Conservation (phyloP, 2,797 vertebrate species). For the Coilia nasus region DNA sequence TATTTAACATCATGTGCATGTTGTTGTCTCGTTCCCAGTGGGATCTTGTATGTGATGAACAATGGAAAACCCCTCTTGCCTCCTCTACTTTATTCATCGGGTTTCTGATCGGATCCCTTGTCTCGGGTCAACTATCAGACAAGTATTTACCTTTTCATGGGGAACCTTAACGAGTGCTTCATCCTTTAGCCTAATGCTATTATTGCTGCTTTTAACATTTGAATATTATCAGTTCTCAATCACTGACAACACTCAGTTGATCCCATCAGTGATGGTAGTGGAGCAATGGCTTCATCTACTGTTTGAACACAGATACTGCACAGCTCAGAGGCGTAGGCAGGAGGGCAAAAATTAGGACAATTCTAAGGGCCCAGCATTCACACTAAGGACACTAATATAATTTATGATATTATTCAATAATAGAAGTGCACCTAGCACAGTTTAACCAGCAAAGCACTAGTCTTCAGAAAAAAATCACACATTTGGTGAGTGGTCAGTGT, state of each 20-base stretch:
- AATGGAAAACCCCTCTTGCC: slow-evolving; percentile 91
- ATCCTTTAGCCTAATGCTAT: background rate
- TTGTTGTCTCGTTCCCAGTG: slow-evolving; percentile 71
- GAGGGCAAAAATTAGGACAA: no score
- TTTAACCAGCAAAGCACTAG: no score
- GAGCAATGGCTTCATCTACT: background rate
- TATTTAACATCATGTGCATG: no score
- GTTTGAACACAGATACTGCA: background rate
- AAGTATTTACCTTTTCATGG: slow-evolving; percentile 71
- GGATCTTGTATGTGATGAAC: slow-evolving; percentile 86
- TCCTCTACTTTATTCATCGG: slow-evolving; percentile 88
- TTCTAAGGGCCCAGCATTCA: no score
- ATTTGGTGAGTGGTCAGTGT: no score
- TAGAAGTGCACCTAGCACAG: no score
- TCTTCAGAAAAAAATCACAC: no score
- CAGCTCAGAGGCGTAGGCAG: background rate
- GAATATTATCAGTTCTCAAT: background rate
- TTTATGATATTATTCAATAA: no score
- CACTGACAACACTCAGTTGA: background rate
- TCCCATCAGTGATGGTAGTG: background rate
- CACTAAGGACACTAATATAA: no score
- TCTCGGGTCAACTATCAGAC: slow-evolving; percentile 92
- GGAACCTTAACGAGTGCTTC: background rate
- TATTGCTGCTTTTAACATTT: background rate
- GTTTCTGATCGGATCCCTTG: slow-evolving; percentile 85